Conservation (phyloP, 2,888 invertebrate genomes). For the Cheilosia vernalis region DNA sequence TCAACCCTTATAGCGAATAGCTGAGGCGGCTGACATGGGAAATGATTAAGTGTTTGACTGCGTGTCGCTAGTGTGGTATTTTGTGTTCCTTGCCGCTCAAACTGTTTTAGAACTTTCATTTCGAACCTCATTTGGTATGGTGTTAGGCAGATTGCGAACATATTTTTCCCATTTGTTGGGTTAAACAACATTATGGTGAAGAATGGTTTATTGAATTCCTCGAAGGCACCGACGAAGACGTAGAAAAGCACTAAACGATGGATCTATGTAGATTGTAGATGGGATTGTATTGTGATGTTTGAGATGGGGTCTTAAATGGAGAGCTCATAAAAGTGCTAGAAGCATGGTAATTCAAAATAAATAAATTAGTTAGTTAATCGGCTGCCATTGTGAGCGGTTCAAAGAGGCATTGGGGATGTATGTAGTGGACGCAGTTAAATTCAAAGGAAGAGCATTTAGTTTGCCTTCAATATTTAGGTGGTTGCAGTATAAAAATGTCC, state of each 20-base stretch:
- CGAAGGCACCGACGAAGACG: not conserved
- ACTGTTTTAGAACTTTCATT: slow-evolving; percentile 39
- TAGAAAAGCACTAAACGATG: not conserved
- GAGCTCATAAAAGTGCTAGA: no score
- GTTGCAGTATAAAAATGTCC: no score
- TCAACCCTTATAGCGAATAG: slow-evolving; percentile 4
- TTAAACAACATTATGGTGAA: slow-evolving; percentile 12
- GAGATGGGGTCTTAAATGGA: slow-evolving; percentile 6
- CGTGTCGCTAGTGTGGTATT: slow-evolving; percentile 26
- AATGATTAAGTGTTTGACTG: slow-evolving; percentile 56
- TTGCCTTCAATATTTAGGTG: no score
- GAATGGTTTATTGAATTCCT: slow-evolving; percentile 15
- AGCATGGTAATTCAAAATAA: no score
- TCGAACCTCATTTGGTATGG: not conserved
- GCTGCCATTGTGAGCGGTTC: no score
- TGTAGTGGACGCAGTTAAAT: no score
- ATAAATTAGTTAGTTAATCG: no score
- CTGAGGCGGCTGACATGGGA: not conserved
- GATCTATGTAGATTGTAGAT: not conserved
- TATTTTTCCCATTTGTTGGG: slow-evolving; percentile 36
- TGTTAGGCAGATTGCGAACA: slow-evolving; percentile 27
- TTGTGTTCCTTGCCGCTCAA: slow-evolving; percentile 30
- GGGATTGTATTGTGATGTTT: not conserved
- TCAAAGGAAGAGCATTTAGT: no score
- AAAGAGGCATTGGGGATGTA: no score